These are phyloP conservation scores for Garra rufa DNA, from an alignment of 2,113 vertebrate species.

Conservation along the genomic window DNA sequence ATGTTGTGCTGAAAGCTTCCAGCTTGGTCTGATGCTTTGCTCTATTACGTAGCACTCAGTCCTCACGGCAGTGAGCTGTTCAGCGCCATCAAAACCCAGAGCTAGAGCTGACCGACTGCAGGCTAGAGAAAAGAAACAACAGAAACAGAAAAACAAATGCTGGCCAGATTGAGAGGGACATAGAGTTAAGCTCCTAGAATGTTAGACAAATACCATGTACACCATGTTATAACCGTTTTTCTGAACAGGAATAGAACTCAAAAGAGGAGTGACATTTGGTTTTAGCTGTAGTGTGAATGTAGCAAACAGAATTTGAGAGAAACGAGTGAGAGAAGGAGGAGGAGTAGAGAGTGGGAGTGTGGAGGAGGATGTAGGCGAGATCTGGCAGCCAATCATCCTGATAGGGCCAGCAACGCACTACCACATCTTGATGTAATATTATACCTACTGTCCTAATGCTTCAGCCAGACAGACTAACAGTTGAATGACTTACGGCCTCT, in stretches of 20 bases:
- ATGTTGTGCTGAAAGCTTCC: slow-evolving; percentile 26
- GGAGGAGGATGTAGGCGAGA: neutral
- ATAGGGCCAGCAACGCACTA: slow-evolving; percentile 10
- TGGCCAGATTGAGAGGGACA: neutral
- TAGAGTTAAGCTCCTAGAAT: neutral
- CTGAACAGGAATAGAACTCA: neutral
- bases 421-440: neutral
- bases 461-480: slow-evolving; percentile 17
- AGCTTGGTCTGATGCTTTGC: slow-evolving; percentile 34
- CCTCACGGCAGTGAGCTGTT: slow-evolving; percentile 59
- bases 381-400: slow-evolving; percentile 41
- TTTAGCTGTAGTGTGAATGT: neutral
- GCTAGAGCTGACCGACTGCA: slow-evolving; percentile 45
- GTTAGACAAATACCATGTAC: neutral
- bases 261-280: neutral
- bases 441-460: slow-evolving; percentile 18
- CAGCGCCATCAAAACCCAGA: slow-evolving; percentile 58
- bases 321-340: slow-evolving; percentile 18
- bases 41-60: slow-evolving; percentile 49
- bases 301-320: slow-evolving; percentile 25
- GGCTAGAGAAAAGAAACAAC: slow-evolving; percentile 6
- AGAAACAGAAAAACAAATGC: slow-evolving; percentile 39
- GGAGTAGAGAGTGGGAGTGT: slow-evolving; percentile 12
- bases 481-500: neutral
- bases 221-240: neutral